A percentile compares a stretch with the other conserved stretches of the same genome.
Evolutionary conservation across 2,888 invertebrate genomes (phyloP).

Genomic region (Paralinhomoeus sp.): DNA sequence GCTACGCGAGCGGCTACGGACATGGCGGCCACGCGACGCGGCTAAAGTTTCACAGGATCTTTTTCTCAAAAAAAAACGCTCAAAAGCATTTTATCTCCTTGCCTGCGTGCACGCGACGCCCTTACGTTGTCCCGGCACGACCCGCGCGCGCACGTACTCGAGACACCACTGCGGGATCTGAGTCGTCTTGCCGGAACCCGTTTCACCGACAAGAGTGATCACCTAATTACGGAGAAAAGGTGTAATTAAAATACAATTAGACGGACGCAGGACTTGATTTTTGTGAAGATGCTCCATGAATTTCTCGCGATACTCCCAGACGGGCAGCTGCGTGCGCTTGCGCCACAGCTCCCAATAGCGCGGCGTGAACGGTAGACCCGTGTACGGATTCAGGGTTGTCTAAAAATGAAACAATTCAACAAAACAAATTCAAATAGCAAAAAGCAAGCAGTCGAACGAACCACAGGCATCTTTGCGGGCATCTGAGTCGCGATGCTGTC

Average conservation of each 20-base stretch:
- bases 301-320: constrained; percentile 88
- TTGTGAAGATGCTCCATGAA: constrained; percentile 78
- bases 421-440: constrained; percentile 7
- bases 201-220: constrained; percentile 64
- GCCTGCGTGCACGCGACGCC: constrained; percentile 64
- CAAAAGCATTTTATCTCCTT: neutral
- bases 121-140: constrained; percentile 31
- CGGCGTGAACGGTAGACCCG: constrained; percentile 57
- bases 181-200: constrained; percentile 98
- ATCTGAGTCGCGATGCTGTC: too few species aligned
- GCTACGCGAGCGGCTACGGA: constrained; percentile 94
- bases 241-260: too few species aligned
- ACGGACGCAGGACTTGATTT: constrained; percentile 74
- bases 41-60: constrained; percentile 36
- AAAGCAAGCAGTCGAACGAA: too few species aligned
- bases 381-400: constrained; percentile 45
- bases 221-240: constrained; percentile 7
- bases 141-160: constrained; percentile 43
- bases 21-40: constrained; percentile 94
- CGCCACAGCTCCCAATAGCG: constrained; percentile 66
- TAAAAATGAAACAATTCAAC: constrained; percentile 9
- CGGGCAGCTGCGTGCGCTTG: constrained; percentile 71
- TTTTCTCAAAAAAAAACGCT: neutral
- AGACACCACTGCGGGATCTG: constrained; percentile 88
- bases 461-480: too few species aligned